Conservation (phyloP, 2,113 vertebrate genomes). For the Puffinus mauretanicus region DNA sequence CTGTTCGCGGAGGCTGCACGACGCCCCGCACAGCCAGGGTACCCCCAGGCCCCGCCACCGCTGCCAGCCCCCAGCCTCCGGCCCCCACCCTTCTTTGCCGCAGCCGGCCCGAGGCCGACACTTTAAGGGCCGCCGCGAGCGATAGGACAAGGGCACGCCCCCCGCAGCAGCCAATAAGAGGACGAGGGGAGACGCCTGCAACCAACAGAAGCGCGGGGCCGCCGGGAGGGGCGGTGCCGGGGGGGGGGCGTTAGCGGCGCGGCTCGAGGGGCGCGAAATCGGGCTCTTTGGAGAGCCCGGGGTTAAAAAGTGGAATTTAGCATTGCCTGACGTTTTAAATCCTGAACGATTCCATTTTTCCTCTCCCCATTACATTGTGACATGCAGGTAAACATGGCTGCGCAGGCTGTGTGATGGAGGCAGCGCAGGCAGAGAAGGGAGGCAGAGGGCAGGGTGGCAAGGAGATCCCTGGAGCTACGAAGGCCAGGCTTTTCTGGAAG, state of each 20-base stretch:
- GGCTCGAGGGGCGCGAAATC: fast-evolving
- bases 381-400: neutral
- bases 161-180: neutral
- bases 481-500: fast-evolving
- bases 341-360: too few species aligned
- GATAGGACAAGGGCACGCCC: neutral
- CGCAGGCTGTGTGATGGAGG: neutral
- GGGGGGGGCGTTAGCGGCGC: too few species aligned
- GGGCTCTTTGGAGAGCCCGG: fast-evolving
- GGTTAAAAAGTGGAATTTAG: too few species aligned
- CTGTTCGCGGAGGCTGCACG: fast-evolving
- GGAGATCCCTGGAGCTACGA: too few species aligned
- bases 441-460: too few species aligned
- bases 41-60: fast-evolving
- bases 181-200: neutral
- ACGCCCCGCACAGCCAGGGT: fast-evolving
- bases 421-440: too few species aligned
- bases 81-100: too few species aligned
- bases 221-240: neutral
- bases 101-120: too few species aligned
- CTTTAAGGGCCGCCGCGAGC: neutral
- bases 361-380: fast-evolving
- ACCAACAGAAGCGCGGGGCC: neutral
- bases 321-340: fast-evolving
- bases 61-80: too few species aligned